Base-by-base conservation (phyloP, 2,797 vertebrate species). In the Chloroceryle amazona region DNA sequence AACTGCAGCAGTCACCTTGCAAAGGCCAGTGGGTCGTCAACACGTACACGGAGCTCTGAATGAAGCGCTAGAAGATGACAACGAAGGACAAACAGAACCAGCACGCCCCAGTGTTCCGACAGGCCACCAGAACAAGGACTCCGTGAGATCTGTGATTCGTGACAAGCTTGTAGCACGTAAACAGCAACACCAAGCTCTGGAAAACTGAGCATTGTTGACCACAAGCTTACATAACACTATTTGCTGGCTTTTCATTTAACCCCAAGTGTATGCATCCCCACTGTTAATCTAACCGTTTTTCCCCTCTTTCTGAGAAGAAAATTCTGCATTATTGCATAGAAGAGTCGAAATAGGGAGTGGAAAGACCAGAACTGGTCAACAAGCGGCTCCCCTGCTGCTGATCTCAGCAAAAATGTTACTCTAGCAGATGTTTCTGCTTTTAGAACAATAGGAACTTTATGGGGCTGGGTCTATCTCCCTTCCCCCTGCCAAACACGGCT, bases 381-480 rank as follows among this genome's bases (percentile, higher is more conserved):
- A 17, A 89, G 91, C 2, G 28, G 86, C 93, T 92, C 95, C 92
- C 93, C 93, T n/a, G 70, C 89, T 91, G 83, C 85, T 90, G 94
- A 96, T 80, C 94, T 95, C 89, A 76, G 89, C 91, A 80, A 46
- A 90, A 86, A 88, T 2, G 14, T 88, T 85, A 39, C 83, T 93
- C 82, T 83, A 89, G 96, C 97, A 97, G 96, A 97, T 85, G 81
- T 90, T 92, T 95, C 96, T 97, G 82, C 86, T 93, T 95, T 86
- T 17, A 31, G 95, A 97, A 96, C 95, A 97, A 92, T 67, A 88
- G 86, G 66, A 93, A 96, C 96, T 95, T 91, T 86, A 89, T 86
- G 76, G 90, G 89, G 81, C 39, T 94, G 82, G 88, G 95, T 93
- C 81, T 72, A 89, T 60, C 83, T 82, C 85, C 93, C 92, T 86